Conservation (phyloP, 2,797 vertebrate genomes). For the Anisognathus igniventris region DNA sequence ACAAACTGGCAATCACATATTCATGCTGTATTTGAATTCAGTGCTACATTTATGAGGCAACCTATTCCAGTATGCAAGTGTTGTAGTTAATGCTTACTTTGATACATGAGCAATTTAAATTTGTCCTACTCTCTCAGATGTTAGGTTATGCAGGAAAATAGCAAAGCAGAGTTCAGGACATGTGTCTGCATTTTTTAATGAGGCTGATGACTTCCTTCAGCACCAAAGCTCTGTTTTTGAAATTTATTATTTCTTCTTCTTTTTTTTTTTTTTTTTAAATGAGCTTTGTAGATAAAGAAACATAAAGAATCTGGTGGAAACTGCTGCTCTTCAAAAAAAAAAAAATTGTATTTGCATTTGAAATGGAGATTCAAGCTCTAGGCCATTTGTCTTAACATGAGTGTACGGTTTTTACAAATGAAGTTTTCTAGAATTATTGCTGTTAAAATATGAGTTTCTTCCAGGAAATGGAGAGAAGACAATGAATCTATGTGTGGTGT, state of each 20-base stretch:
- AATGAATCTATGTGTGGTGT: not conserved
- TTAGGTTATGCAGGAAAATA: slow-evolving; percentile 21
- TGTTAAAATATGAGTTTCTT: slow-evolving; percentile 13
- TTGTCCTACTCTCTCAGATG: not conserved
- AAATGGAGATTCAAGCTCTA: slow-evolving; percentile 42
- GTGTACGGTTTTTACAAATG: not conserved
- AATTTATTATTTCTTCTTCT: not conserved
- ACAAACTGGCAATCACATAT: not conserved
- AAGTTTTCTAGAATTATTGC: slow-evolving; percentile 45
- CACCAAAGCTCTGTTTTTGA: not conserved
- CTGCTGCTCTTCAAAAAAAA: not conserved
- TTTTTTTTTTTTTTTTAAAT: not conserved
- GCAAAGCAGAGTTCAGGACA: slow-evolving; percentile 12
- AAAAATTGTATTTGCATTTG: slow-evolving; percentile 22
- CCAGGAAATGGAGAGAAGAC: not conserved
- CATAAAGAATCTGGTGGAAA: slow-evolving; percentile 8
- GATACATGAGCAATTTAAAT: slow-evolving; percentile 10
- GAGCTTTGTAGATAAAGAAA: slow-evolving; percentile 22
- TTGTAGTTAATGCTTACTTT: not conserved
- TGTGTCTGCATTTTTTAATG: not conserved
- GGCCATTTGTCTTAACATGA: slow-evolving; percentile 43
- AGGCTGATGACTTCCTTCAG: not conserved
- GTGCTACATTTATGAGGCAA: not conserved
- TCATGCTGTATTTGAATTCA: not conserved
- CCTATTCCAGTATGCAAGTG: not conserved